These are phyloP conservation scores for Cettia cetti DNA, from an alignment of 2,113 vertebrate genomes.

Conservation along the genomic window DNA sequence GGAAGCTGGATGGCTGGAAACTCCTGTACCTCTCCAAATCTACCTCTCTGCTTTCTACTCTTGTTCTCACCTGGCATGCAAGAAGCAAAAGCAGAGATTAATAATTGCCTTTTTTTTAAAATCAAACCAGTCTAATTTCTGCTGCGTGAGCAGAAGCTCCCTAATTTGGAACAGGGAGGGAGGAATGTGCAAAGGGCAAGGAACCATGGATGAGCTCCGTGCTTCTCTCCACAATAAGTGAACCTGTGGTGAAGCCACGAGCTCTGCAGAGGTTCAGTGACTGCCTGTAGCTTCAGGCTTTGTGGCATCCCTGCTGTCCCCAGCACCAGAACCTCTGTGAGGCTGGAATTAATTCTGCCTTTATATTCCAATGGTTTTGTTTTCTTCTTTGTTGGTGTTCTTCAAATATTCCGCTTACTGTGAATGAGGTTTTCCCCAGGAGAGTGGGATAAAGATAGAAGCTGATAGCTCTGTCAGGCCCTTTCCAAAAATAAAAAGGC, in stretches of 20 bases:
- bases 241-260: neutral
- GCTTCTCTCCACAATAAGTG: neutral
- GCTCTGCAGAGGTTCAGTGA: neutral
- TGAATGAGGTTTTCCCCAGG: neutral
- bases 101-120: neutral
- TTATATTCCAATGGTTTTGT: neutral
- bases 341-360: neutral
- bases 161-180: neutral
- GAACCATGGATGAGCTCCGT: neutral
- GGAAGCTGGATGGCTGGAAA: neutral
- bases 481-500: slow-evolving; percentile 25
- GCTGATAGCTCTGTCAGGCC: neutral
- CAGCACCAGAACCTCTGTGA: neutral
- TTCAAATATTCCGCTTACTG: neutral
- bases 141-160: slow-evolving; percentile 3
- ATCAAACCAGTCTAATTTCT: slow-evolving; percentile 1
- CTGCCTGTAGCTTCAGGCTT: neutral
- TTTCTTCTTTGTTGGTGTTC: neutral
- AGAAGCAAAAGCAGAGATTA: neutral
- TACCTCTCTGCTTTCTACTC: neutral
- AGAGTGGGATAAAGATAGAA: neutral
- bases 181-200: neutral
- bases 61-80: neutral
- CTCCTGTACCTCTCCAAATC: neutral
- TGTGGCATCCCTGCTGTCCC: neutral